Conservation (phyloP, 2,113 vertebrate genomes). For the Thymallus thymallus region DNA sequence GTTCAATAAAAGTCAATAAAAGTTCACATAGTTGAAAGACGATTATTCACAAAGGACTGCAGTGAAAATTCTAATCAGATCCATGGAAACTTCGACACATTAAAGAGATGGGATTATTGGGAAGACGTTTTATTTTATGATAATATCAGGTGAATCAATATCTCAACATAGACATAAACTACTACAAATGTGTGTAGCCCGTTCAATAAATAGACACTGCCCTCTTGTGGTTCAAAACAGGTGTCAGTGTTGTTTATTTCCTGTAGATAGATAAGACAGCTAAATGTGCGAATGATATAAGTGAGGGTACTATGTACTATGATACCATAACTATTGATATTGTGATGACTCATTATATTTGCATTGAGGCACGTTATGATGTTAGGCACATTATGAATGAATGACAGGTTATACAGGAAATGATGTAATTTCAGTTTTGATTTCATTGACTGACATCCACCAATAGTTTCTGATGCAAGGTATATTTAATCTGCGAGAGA, state of each 20-base stretch:
- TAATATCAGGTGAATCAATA: background rate
- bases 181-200: background rate
- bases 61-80: too few species aligned
- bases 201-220: background rate
- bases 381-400: too few species aligned
- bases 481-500: background rate
- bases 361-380: too few species aligned
- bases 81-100: too few species aligned
- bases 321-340: background rate
- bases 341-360: background rate
- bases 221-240: background rate
- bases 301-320: too few species aligned
- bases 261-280: too few species aligned
- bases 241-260: background rate
- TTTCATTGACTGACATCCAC: background rate
- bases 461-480: too few species aligned
- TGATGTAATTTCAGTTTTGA: background rate
- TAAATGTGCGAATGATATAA: too few species aligned
- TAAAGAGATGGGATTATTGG: too few species aligned
- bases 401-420: background rate
- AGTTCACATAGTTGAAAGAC: too few species aligned
- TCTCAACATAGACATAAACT: background rate
- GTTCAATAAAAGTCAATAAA: too few species aligned
- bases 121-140: background rate
- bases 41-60: too few species aligned